Evolutionary conservation across 1,140 invertebrate species (phyloP), one percentile per base, ranked within the genome.

Genomic region (Pseudobourletiella spinata): DNA sequence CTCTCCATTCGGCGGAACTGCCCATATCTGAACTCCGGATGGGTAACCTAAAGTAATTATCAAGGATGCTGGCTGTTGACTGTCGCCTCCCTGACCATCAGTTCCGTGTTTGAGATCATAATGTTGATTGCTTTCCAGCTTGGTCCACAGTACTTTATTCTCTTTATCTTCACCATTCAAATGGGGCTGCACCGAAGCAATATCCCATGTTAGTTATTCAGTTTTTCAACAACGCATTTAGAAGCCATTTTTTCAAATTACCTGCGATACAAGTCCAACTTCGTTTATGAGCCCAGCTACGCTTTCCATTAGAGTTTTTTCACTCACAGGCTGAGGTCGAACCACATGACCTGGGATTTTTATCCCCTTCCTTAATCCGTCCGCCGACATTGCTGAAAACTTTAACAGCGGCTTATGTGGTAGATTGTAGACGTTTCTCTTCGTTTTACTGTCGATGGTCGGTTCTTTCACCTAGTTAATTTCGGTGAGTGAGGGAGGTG

Each of bases 241-340:
- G n/a, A n/a, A n/a, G n/a, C n/a, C n/a, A 11, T 20, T 20, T 35
- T 32, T 57, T 50, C 20, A 14, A 18, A 14, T 44, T 73, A 84
- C 83, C 77, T 90, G 87, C 54, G 91, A 84, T 4, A 92, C 91
- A 18, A 70, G 63, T 16, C 68, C 68, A 64, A 96, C 93, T 76
- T 96, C 93, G 76, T 92, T 91, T 70, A 97, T 94, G 73, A 97
- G 95, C 22, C 91, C 92, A 63, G 93, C 90, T 29, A 96, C 91
- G 73, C 89, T 92, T 72, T 96, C 92, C 71, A 96, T 86, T 66
- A 96, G 86, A 35, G 89, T 88, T 70, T 88, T 87, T 78, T 96
- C 93, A 73, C 84, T 89, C 42, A 93, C 88, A 60, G 88, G 84
- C 74, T 94, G 90, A 16, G 93, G 90, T 65, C 88, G 82, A 64